A percentile compares a stretch with the other conserved stretches of the same genome.
phyloP scores from a whole-genome alignment of 2,113 vertebrate genomes.

The Pelecanus crispus region DNA sequence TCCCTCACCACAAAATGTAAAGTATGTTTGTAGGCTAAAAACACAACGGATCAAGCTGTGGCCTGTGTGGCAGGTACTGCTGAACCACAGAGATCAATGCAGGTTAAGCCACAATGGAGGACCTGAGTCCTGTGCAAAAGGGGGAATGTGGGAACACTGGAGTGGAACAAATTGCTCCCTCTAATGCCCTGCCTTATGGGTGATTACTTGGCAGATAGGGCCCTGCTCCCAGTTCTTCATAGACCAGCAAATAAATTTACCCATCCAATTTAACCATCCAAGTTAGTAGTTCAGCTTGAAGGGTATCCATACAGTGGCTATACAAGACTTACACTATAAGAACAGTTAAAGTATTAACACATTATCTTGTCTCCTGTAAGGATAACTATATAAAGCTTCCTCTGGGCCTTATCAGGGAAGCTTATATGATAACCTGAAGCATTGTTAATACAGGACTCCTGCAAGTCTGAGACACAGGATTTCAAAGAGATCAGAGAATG shows the following conservation, averaged over 20 bases:
- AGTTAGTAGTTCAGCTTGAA: neutral
- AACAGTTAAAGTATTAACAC: neutral
- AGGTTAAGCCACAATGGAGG: neutral
- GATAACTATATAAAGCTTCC: neutral
- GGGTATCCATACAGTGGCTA: neutral
- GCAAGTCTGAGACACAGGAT: neutral
- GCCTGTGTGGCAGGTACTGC: neutral
- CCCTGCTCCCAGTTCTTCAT: neutral
- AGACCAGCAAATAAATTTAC: neutral
- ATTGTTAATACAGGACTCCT: neutral
- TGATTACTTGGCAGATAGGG: neutral
- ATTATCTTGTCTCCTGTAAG: neutral
- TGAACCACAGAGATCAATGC: neutral
- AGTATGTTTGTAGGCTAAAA: neutral
- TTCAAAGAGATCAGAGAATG: neutral
- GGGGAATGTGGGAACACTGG: neutral
- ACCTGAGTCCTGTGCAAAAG: neutral
- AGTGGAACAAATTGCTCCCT: neutral
- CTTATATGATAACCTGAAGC: neutral
- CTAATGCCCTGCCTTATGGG: neutral
- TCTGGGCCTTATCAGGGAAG: neutral
- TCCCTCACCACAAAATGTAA: neutral
- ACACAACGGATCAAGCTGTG: neutral
- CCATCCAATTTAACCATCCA: neutral
- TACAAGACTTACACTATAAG: neutral